Evolutionary conservation across 2,888 invertebrate species (phyloP), one percentile per base, ranked within the genome.

Genomic region (Mythimna ferrago): DNA sequence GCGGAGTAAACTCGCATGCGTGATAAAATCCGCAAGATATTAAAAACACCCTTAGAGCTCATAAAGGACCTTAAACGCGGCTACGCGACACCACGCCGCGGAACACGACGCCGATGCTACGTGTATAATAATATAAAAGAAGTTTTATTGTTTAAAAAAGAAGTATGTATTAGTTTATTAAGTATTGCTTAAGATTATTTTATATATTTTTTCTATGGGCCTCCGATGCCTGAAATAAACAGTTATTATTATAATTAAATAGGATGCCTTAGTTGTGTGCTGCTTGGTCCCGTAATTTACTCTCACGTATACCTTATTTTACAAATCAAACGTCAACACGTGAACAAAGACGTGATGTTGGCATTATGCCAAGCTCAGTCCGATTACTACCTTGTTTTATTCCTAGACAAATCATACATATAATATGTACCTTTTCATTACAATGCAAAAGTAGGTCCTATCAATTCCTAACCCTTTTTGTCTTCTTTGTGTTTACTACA

Each of bases 291-390:
- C 26, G 38, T 48, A 71, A 26, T 62, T 44, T 60, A 14, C 38
- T 53, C n/a, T 65, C 58, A 38, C 9, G 16, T 2, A 3, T 53
- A 73, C 54, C 51, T 48, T 63, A 41, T 66, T 63, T 57, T 70
- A 70, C 48, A 76, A 81, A 73, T 72, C 66, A 73, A 81, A 70
- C 70, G 70, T 70, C 80, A 71, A 73, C 67, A 66, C 58, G 68
- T 66, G 71, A 83, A 80, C 83, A 83, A 71, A 75, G 77, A 72
- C 58, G 77, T 70, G 54, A 26, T 56, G 26, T 76, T 81, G 81
- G 78, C 82, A 72, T 10, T 41, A 57, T 68, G 81, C 84, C 84
- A 70, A 48, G 32, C 60, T 72, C 70, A 32, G 64, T 57, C 57
- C 58, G 70, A 81, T 76, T 67, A 72, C 64, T 81, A 65, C 70